Conservation (phyloP, 2,797 vertebrate species). For the Channallabes apus region DNA sequence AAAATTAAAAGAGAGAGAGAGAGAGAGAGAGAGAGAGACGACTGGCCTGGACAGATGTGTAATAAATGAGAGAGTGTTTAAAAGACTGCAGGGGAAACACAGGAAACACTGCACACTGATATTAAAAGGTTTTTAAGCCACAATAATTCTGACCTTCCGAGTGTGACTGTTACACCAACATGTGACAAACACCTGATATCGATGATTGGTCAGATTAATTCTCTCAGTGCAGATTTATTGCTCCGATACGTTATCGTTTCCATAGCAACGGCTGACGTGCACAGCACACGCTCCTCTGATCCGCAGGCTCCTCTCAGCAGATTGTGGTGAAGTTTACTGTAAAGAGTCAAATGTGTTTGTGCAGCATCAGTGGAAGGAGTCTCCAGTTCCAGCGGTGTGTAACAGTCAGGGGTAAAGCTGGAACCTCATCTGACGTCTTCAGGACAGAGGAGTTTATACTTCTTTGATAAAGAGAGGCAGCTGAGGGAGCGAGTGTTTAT, state of each 20-base stretch:
- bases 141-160: not conserved
- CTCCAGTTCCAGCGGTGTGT: not conserved
- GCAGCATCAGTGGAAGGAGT: not conserved
- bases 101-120: not conserved
- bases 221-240: not conserved
- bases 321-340: too few relatives aligned
- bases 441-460: not conserved
- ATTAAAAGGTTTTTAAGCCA: not conserved
- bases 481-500: not conserved
- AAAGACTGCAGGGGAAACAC: not conserved
- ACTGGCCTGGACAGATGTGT: not conserved
- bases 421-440: not conserved
- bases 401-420: not conserved
- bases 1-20: slow-evolving; percentile 53
- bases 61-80: not conserved
- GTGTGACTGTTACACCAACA: not conserved
- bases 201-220: slow-evolving; percentile 5
- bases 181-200: not conserved
- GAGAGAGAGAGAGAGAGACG: slow-evolving; percentile 16
- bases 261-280: not conserved
- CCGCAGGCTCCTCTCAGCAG: too few relatives aligned
- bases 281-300: too few relatives aligned
- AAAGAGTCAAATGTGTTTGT: too few relatives aligned
- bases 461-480: not conserved
- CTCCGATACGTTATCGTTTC: not conserved